Evolutionary conservation across 2,113 vertebrate genomes (phyloP), one percentile per base, ranked within the genome.

Genomic region (Empidonax traillii): DNA sequence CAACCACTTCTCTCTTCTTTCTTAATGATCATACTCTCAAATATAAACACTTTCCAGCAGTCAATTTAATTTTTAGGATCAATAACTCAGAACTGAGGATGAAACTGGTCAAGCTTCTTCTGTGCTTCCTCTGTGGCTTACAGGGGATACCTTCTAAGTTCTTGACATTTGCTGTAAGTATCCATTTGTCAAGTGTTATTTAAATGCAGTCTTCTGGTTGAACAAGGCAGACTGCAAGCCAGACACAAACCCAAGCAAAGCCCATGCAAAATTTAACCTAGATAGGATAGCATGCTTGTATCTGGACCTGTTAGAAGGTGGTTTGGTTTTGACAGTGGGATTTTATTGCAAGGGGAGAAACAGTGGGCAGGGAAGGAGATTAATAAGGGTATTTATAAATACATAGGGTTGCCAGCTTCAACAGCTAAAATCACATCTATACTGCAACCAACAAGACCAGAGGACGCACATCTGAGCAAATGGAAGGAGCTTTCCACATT

Each of bases 201-300:
- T 92, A 87, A 94, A 94, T 56, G 22, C 52, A 85, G 31, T 25
- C 41, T 69, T 74, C 58, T 67, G n/a, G 65, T 56, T 77, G 47
- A 78, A 76, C 62, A 78, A 82, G 49, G 90, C 28, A 88, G 39
- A 77, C 55, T 73, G 52, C 67, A 83, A 95, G 51, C 30, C 67
- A 63, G 35, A 85, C 58, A 55, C 35, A 94, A 92, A 89, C 12
- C 25, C 33, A 73, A n/a, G 74, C 33, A 89, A 91, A 87, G 30
- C 33, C 75, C 69, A 74, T 55, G 46, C 37, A 95, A 88, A 96
- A 90, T 63, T 86, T 91, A 90, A 87, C 79, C 72, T 74, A 86
- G 52, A 71, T 22, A 79, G n/a, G 84, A 71, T 1, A 44, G 39
- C 0, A 0, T 72, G 35, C 19, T 80, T 86, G 35, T 53, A 73